Conservation (phyloP, 2,888 invertebrate species). For the Drosophila testacea region DNA sequence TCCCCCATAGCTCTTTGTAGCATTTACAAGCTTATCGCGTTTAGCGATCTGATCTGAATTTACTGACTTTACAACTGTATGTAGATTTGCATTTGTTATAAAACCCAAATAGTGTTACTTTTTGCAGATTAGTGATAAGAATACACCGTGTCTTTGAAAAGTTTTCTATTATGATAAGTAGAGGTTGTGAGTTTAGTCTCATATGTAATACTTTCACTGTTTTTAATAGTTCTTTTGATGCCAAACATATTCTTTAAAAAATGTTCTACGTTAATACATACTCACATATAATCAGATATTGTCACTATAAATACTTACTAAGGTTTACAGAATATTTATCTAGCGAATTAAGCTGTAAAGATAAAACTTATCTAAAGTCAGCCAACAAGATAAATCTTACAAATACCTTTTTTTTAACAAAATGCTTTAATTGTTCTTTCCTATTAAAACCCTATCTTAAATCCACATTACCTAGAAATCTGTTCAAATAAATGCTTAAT, state of each 20-base stretch:
- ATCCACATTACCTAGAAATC: conserved; percentile 9
- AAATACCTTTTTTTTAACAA: neutral
- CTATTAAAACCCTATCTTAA: neutral
- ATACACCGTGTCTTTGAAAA: too few species aligned
- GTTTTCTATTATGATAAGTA: too few species aligned
- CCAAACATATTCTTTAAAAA: neutral
- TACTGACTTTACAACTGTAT: conserved; percentile 1
- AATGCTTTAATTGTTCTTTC: neutral
- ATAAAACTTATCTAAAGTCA: neutral
- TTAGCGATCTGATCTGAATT: conserved; percentile 34
- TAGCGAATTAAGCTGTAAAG: neutral
- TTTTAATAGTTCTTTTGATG: neutral
- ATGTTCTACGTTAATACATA: too few species aligned
- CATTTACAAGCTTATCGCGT: conserved; percentile 21
- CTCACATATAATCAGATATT: too few species aligned
- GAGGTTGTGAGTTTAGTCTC: too few species aligned
- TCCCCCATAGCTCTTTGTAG: conserved; percentile 30
- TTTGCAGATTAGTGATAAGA: conserved; percentile 28
- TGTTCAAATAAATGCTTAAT: conserved; percentile 18
- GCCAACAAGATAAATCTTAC: neutral
- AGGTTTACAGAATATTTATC: neutral
- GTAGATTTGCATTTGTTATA: conserved; percentile 47
- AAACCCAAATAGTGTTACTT: conserved; percentile 2
- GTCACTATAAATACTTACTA: neutral
- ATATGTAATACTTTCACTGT: neutral